Evolutionary conservation across 2,797 vertebrate species (phyloP).

Genomic region (Molossus alvarezi): DNA sequence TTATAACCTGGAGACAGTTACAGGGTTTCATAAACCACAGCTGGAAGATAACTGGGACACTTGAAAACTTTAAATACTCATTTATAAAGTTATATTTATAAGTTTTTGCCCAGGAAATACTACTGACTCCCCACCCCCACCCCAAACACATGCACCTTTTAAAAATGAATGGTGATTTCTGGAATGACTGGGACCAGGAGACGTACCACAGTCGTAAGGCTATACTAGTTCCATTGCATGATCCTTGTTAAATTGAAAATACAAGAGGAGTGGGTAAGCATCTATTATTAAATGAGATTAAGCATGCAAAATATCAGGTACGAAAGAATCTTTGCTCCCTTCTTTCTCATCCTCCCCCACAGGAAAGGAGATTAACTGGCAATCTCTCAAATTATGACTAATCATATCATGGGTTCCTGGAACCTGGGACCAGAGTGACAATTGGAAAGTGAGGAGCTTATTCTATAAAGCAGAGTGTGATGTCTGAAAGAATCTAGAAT

Average conservation of each 20-base stretch:
- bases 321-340: background rate
- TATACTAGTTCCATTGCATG: background rate
- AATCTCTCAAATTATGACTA: background rate
- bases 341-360: background rate
- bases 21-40: background rate
- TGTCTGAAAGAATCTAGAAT: conserved; percentile 32
- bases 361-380: conserved; percentile 3
- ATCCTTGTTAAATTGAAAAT: conserved; percentile 45
- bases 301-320: background rate
- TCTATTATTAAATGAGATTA: background rate
- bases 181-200: background rate
- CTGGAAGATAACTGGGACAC: background rate
- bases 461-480: conserved; percentile 26
- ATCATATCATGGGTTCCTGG: conserved; percentile 32
- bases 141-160: background rate
- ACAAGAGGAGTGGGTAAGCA: background rate
- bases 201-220: background rate
- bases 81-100: background rate
- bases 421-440: background rate
- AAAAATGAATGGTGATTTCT: conserved; percentile 32
- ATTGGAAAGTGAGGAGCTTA: background rate
- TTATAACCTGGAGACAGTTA: background rate
- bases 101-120: conserved; percentile 22
- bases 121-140: rapidly evolving
- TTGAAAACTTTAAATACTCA: background rate